Evolutionary conservation across 1,140 invertebrate species (phyloP), one percentile per base, ranked within the genome.

Genomic region (Drosophila virilis): DNA sequence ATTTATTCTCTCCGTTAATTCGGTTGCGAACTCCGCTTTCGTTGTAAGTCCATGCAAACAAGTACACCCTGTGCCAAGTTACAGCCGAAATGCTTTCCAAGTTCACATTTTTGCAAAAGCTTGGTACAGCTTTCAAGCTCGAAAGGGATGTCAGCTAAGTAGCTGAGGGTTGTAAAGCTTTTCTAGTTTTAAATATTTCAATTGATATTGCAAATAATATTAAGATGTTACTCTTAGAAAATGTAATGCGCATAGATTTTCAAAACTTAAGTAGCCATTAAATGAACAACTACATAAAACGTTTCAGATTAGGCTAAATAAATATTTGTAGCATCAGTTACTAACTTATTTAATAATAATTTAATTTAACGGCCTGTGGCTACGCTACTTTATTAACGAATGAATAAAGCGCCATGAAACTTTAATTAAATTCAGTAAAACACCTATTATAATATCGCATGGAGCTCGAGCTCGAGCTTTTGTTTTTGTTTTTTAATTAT

Each of bases 61-160:
- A 13, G n/a, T 13, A 13, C 62, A 38, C 62, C 62, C 62, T 57
- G 62, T 66, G 51, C 6, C 2, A 15, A 22, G 45, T 22, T 22
- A n/a, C 12, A 42, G 13, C 7, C 15, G 2, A 8, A 52, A 37
- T 8, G 7, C 45, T 28, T 28, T 22, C 15, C 15, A 66, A 55
- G 62, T 40, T 42, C 10, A 2, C 33, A 42, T 13, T n/a, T 22
- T 15, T 10, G 32, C 0, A 7, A 37, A 35, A 45, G 28, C 50
- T 52, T 15, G 0, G 9, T 0, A 28, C 5, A 64, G 48, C 61
- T 66, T 57, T 45, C 6, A 45, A 33, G 40, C 40, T 66, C 13
- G 1, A 15, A 8, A 8, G 51, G 51, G 9, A 22, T 52, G 32
- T 17, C 2, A 10, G 3, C 32, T 8, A 13, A 6, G n/a, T 0